These are phyloP conservation scores for Ceratina calcarata DNA, from an alignment of 1,140 invertebrate genomes.

Conservation along the genomic window DNA sequence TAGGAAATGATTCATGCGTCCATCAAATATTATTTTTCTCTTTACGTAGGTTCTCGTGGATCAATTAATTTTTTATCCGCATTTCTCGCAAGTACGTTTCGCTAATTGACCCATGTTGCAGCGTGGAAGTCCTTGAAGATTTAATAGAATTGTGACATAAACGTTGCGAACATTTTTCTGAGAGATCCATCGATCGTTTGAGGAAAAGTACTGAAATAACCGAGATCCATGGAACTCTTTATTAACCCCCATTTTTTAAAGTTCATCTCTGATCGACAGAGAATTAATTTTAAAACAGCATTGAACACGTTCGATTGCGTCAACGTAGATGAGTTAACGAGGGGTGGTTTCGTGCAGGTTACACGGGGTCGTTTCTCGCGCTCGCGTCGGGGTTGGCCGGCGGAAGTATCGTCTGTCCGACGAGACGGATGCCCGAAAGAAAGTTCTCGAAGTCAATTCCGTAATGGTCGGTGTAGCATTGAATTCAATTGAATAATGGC, in stretches of 20 bases:
- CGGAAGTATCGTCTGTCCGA: conserved; percentile 70
- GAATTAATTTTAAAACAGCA: too few relatives aligned
- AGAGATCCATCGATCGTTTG: background rate
- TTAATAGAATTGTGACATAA: background rate
- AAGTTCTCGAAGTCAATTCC: conserved; percentile 81
- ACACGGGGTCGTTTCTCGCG: conserved; percentile 41
- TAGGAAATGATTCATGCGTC: conserved; percentile 14
- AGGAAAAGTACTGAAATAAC: background rate
- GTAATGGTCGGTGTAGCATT: conserved; percentile 79
- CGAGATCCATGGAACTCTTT: background rate
- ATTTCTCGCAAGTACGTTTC: conserved; percentile 10
- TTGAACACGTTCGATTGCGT: background rate
- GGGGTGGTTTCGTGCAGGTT: background rate
- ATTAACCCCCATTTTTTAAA: background rate
- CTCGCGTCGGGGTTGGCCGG: conserved; percentile 4
- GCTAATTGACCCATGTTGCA: background rate
- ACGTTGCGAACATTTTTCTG: background rate
- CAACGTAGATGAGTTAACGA: background rate
- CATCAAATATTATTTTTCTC: background rate
- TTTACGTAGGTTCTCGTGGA: background rate
- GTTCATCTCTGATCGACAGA: too few relatives aligned
- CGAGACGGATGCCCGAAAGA: conserved; percentile 78
- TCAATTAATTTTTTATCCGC: conserved; percentile 16
- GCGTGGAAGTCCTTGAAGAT: conserved; percentile 6
- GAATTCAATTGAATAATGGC: conserved; percentile 81